Evolutionary conservation across 1,140 invertebrate species (phyloP).

Genomic region (Temnothorax curvispinosus): DNA sequence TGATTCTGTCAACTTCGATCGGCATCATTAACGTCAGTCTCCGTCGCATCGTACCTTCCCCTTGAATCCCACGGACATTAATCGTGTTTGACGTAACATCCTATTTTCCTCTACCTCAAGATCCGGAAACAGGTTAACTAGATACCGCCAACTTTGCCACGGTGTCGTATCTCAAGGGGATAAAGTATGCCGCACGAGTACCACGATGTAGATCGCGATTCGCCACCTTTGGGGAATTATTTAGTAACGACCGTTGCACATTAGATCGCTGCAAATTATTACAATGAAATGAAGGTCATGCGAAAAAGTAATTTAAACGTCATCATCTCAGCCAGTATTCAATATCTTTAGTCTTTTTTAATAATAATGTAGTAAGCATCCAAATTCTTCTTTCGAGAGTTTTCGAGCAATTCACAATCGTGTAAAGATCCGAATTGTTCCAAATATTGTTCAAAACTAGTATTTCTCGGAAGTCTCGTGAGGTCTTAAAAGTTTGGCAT

Average conservation of each 20-base stretch:
- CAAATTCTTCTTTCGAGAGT: background rate
- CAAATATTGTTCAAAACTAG: background rate
- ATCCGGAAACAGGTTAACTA: conserved; percentile 58
- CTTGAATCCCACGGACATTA: conserved; percentile 52
- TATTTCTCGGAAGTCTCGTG: background rate
- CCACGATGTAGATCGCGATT: conserved; percentile 32
- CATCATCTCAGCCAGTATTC: background rate
- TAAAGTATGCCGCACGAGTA: conserved; percentile 27
- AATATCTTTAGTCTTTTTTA: background rate
- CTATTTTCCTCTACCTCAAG: conserved; percentile 54
- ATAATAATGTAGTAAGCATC: background rate
- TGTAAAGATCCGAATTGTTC: background rate
- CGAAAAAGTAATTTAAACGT: background rate
- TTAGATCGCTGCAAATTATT: background rate
- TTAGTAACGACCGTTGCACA: conserved; percentile 17
- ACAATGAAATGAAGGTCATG: background rate
- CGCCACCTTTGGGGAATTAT: conserved; percentile 19
- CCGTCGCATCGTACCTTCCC: conserved; percentile 13
- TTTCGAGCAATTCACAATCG: background rate
- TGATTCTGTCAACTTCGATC: conserved; percentile 8
- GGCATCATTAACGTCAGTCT: background rate
- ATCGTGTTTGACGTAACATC: conserved; percentile 54
- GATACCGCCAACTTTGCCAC: conserved; percentile 50
- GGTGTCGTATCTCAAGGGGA: conserved; percentile 17
- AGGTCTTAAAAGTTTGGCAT: background rate